phyloP scores from a whole-genome alignment of 2,113 vertebrate genomes.

The Stercorarius parasiticus region DNA sequence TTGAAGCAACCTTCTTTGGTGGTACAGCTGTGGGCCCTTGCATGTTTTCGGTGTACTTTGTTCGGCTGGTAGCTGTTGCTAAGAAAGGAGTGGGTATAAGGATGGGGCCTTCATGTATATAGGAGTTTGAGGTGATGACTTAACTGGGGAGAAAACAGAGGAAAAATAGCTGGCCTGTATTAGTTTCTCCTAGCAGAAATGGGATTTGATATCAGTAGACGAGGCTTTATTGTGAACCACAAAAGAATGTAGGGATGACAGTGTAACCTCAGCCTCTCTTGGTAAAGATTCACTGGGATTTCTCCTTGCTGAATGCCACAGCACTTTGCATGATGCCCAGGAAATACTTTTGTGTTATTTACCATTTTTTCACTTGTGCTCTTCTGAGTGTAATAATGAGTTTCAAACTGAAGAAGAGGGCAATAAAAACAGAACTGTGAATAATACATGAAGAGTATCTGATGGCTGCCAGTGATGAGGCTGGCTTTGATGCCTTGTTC shows the following conservation, averaged over 20 bases:
- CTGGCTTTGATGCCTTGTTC: not conserved
- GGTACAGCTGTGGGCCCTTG: not conserved
- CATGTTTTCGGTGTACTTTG: not conserved
- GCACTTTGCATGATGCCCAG: not conserved
- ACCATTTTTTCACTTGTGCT: not conserved
- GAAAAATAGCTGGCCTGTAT: not conserved
- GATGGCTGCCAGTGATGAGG: not conserved
- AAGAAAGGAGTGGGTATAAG: not conserved
- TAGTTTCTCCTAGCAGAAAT: not conserved
- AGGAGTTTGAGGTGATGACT: not conserved
- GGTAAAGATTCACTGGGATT: not conserved
- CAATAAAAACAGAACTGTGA: not conserved
- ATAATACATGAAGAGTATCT: not conserved
- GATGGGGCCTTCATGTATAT: accelerated
- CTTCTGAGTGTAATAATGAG: not conserved
- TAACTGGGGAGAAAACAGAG: not conserved
- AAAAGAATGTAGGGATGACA: not conserved
- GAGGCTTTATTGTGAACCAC: not conserved
- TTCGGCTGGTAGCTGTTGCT: not conserved
- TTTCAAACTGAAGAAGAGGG: not conserved
- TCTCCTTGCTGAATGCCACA: not conserved
- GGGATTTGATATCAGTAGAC: not conserved
- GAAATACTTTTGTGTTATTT: not conserved
- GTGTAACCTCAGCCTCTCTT: not conserved
- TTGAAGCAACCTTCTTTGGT: not conserved